A percentile compares a stretch with the other conserved stretches of the same genome.
phyloP scores from a whole-genome alignment of 2,888 invertebrate genomes.

The Halocaridina rubra region DNA sequence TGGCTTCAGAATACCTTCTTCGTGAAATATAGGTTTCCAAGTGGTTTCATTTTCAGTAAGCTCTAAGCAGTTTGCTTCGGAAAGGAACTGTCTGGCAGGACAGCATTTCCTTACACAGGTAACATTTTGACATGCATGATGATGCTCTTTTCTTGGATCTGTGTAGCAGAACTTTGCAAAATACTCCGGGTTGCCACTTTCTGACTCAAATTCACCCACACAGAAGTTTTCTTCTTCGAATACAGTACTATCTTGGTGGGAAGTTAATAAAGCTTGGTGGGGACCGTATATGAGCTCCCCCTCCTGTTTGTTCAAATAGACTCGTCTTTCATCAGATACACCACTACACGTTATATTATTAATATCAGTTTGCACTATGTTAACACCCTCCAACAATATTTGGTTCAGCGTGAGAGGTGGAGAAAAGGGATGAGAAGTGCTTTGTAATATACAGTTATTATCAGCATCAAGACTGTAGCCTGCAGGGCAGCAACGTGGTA shows the following conservation, averaged over 20 bases:
- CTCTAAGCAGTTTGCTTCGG: not conserved
- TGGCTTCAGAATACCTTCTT: not conserved
- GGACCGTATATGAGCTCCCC: not conserved
- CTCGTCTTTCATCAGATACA: not conserved
- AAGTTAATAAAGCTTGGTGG: not conserved
- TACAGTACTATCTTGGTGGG: not conserved
- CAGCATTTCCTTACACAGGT: conserved; percentile 35
- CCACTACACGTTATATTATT: not conserved
- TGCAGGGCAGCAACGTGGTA: not conserved
- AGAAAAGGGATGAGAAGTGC: not conserved
- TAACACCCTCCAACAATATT: not conserved
- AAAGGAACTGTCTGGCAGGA: not conserved
- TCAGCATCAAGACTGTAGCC: not conserved
- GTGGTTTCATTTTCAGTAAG: not conserved
- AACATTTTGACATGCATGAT: conserved; percentile 5
- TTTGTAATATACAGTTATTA: not conserved
- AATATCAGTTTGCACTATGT: not conserved
- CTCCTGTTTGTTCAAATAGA: not conserved
- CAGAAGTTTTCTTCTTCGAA: not conserved
- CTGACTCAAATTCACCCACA: not conserved
- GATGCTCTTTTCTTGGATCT: conserved; percentile 6
- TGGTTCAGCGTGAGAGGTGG: not conserved
- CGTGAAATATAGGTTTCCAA: not conserved
- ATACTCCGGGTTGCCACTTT: not conserved
- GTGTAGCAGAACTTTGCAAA: conserved; percentile 20